phyloP scores from a whole-genome alignment of 2,797 vertebrate species.

The Carcharodon carcharias region DNA sequence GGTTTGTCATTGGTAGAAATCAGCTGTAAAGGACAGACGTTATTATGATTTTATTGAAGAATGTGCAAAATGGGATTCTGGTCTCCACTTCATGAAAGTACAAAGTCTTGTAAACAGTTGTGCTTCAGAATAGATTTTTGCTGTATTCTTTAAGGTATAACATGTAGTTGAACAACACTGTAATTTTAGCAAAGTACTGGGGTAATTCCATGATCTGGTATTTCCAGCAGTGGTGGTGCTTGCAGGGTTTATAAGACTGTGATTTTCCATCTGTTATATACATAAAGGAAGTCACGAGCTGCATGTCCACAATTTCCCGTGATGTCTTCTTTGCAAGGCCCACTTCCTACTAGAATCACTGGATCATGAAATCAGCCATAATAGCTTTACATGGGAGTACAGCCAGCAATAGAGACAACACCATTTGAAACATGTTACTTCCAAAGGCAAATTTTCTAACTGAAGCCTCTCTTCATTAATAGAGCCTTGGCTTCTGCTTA shows the following conservation, averaged over 20 bases:
- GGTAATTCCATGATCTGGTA: neutral
- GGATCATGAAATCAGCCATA: neutral
- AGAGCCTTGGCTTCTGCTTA: neutral
- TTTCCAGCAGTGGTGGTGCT: neutral
- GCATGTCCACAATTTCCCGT: neutral
- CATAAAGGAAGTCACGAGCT: neutral
- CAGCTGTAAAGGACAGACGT: no score
- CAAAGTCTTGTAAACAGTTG: no score
- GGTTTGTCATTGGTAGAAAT: no score
- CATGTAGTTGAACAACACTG: neutral
- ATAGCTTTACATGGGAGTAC: neutral
- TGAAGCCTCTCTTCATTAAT: neutral
- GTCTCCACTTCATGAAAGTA: no score
- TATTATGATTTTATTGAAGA: no score
- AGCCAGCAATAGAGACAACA: neutral
- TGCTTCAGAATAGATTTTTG: neutral
- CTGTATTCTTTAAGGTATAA: neutral
- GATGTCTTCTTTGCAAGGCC: neutral
- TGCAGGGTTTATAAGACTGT: neutral
- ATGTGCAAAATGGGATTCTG: no score
- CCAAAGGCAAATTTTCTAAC: neutral
- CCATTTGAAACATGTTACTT: neutral
- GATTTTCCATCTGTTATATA: neutral
- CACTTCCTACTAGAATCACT: neutral
- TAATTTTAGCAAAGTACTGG: neutral